Percentiles rank a stretch among this genome's conserved stretches.
Conservation (phyloP, 2,113 vertebrate genomes). For the Oreochromis niloticus region DNA sequence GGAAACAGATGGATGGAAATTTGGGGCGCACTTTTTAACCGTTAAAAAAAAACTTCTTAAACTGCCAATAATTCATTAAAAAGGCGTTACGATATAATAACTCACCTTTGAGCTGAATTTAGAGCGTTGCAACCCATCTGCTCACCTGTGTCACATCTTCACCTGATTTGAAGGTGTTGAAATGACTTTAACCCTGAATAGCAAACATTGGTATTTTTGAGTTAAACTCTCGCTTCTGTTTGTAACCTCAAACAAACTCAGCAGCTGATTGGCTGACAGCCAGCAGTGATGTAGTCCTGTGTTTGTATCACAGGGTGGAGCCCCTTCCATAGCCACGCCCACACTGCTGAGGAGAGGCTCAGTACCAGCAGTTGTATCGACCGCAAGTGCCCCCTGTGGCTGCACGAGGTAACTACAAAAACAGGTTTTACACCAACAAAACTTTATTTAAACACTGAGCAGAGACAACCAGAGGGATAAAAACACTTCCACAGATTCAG, state of each 20-base stretch:
- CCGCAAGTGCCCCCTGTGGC: slow-evolving; percentile 11
- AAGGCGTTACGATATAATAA: not conserved
- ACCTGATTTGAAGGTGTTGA: not conserved
- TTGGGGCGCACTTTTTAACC: not conserved
- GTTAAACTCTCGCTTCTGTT: not conserved
- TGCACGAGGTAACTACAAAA: slow-evolving; percentile 14
- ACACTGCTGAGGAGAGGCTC: slow-evolving; percentile 1
- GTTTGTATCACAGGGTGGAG: not conserved
- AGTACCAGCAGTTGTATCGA: not conserved
- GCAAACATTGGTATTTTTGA: not conserved
- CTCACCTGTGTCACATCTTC: not conserved
- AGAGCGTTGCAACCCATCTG: not conserved
- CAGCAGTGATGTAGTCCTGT: not conserved
- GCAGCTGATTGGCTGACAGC: not conserved
- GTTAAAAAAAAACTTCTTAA: not conserved
- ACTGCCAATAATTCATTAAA: not conserved
- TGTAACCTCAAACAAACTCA: not conserved
- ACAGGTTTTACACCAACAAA: not conserved
- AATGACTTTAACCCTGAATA: not conserved
- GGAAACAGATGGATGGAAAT: not conserved
- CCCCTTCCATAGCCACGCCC: not conserved
- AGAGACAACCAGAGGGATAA: not conserved
- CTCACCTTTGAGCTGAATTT: not conserved
- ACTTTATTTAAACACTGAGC: not conserved
- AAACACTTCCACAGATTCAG: too few species aligned